Percentiles rank a stretch among this genome's conserved stretches.
Evolutionary conservation across 2,113 vertebrate species (phyloP).

Genomic region (Odocoileus hemionus): DNA sequence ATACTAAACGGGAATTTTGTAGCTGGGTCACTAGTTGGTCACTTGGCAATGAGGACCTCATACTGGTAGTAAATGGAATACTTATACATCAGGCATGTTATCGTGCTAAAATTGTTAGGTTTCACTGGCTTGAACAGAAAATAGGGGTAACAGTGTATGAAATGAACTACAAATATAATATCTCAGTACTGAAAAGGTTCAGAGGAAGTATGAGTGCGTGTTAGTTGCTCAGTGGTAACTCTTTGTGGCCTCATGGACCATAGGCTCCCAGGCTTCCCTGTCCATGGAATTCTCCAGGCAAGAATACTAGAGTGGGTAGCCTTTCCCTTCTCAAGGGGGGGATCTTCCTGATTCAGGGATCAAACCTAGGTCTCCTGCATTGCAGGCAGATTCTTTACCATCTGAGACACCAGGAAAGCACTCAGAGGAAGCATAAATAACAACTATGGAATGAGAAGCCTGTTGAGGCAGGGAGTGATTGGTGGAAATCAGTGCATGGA

Average conservation of each 20-base stretch:
- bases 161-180: neutral
- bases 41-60: neutral
- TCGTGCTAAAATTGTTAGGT: neutral
- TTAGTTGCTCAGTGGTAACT: neutral
- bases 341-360: neutral
- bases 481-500: neutral
- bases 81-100: neutral
- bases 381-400: neutral
- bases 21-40: neutral
- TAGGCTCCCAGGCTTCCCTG: neutral
- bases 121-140: neutral
- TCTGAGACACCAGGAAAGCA: neutral
- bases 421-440: neutral
- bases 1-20: neutral
- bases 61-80: neutral
- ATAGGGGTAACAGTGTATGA: neutral
- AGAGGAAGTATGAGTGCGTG: neutral
- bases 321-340: neutral
- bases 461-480: neutral
- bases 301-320: neutral
- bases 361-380: neutral
- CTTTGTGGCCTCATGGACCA: neutral
- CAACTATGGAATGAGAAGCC: neutral
- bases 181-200: neutral
- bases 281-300: neutral